Evolutionary conservation across 1,140 invertebrate genomes (phyloP), one percentile per base, ranked within the genome.

Genomic region (Neotoxoptera formosana): DNA sequence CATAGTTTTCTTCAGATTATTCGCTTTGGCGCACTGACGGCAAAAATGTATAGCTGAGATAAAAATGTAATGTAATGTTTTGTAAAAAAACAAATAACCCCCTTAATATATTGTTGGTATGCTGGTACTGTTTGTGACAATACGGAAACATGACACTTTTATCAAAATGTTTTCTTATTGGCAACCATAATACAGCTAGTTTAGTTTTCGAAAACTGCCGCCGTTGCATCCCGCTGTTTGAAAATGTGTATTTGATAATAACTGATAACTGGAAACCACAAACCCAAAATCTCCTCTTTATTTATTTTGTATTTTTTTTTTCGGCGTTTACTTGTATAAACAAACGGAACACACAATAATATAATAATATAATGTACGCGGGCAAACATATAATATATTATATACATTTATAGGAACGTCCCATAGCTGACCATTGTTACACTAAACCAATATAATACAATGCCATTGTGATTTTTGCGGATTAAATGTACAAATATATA

Each of bases 251-350:
- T 83, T 47, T 48, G 67, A 91, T 81, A 91, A 91, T 30, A 23
- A 36, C 67, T 76, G 90, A 91, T 91, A 81, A 91, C 90, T 91
- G 90, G 90, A 91, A 91, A 91, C 90, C 90, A 47, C 90, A 91
- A 91, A 81, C 90, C 60, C 60, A 20, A 91, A 47, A 36, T 45
- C 67, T 21, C 90, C 20, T 91, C 30, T 91, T 91, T 67, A 67
- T 67, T 81, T 91, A 25, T 91, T 48, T 76, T 47, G 8, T 91
- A 48, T 90, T 76, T 76, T 81, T 47, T n/a, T 91, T 48, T 76
- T 76, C 90, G 90, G 90, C 90, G 90, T 91, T 91, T 67, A 91
- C 56, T 47, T 36, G 90, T 91, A 76, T 91, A 91, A 91, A 91
- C 90, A 91, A 91, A 91, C 90, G 30, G n/a, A 6, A 53, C 90